Evolutionary conservation across 2,113 vertebrate genomes (phyloP).

Genomic region (Nesoenas mayeri): DNA sequence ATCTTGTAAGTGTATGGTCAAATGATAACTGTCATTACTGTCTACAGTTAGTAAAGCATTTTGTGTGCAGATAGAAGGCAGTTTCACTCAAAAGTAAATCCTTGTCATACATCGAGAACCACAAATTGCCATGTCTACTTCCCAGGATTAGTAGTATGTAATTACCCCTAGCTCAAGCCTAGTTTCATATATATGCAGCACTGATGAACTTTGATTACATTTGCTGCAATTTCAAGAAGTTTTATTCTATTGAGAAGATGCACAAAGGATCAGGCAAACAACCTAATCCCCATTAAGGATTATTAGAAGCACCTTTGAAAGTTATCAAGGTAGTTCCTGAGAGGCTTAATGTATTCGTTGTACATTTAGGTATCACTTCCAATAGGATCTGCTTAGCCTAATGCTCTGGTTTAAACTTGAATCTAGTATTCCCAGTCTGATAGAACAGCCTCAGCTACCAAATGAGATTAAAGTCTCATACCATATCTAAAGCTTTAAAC

Average conservation of each 20-base stretch:
- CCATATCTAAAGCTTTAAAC: neutral
- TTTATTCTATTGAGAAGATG: neutral
- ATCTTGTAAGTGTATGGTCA: neutral
- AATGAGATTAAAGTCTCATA: neutral
- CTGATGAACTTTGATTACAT: conserved; percentile 26
- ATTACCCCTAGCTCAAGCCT: conserved; percentile 39
- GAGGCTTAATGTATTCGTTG: neutral
- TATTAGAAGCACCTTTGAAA: neutral
- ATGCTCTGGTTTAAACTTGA: neutral
- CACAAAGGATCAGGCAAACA: neutral
- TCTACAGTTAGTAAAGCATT: neutral
- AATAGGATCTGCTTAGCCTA: neutral
- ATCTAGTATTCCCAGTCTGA: neutral
- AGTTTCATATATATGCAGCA: neutral
- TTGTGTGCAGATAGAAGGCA: neutral
- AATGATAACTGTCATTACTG: neutral
- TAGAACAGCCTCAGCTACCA: neutral
- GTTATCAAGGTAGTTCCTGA: neutral
- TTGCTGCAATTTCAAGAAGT: neutral
- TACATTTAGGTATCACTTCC: neutral
- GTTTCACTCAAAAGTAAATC: conserved; percentile 17
- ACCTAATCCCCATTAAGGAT: neutral
- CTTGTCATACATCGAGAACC: conserved; percentile 27
- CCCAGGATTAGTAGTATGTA: conserved; percentile 51
- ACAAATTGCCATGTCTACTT: conserved; percentile 45